A percentile compares a stretch with the other conserved stretches of the same genome.
These are phyloP conservation scores for Phrynocephalus versicolor DNA, from an alignment of 2,113 vertebrate species.

Conservation along the genomic window DNA sequence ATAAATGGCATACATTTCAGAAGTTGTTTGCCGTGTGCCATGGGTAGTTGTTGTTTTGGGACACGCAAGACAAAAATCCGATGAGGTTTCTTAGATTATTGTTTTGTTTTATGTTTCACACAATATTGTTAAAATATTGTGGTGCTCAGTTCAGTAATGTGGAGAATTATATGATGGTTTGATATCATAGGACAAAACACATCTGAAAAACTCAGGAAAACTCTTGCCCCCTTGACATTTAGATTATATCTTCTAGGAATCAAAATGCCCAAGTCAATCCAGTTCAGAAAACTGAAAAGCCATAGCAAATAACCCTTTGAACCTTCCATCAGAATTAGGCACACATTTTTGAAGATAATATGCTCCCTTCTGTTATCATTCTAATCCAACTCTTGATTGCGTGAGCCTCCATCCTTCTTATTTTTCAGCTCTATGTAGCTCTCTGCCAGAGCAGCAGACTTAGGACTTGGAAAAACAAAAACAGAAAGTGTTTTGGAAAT, in stretches of 20 bases:
- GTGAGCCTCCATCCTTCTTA: background rate
- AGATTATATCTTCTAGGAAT: background rate
- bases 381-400: constrained; percentile 2
- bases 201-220: constrained; percentile 3
- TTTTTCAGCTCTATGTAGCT: background rate
- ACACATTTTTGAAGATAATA: background rate
- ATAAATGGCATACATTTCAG: background rate
- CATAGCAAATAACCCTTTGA: background rate
- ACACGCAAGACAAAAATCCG: background rate
- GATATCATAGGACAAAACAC: background rate
- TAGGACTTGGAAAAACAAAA: constrained; percentile 9
- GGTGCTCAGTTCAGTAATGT: background rate
- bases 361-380: background rate
- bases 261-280: background rate
- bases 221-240: background rate
- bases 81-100: background rate
- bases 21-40: background rate
- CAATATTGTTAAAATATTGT: background rate
- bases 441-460: background rate
- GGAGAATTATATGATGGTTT: background rate
- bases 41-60: background rate
- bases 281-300: background rate
- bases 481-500: constrained; percentile 24
- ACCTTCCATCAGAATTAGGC: background rate
- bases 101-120: background rate